Conservation (phyloP, 2,797 vertebrate genomes). For the Cirrhinus molitorella region DNA sequence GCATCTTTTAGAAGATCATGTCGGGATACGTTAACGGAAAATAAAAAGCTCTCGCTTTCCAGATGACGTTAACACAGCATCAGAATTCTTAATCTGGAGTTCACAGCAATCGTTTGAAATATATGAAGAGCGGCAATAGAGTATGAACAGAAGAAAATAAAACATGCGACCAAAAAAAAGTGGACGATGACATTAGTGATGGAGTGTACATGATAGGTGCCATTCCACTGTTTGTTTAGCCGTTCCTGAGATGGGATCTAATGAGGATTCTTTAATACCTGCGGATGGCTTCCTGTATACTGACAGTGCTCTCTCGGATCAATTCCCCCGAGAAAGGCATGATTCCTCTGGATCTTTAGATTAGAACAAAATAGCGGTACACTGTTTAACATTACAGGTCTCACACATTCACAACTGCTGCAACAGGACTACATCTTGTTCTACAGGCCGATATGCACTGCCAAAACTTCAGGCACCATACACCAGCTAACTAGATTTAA, state of each 20-base stretch:
- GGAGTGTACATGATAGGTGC: constrained; percentile 56
- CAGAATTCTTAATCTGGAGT: constrained; percentile 4
- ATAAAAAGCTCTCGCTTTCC: not conserved
- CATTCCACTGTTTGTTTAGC: constrained; percentile 54
- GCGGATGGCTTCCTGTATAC: constrained; percentile 73
- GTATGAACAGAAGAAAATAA: constrained; percentile 15
- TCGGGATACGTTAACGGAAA: not conserved
- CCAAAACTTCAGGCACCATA: constrained; percentile 14
- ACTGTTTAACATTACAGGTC: constrained; percentile 52
- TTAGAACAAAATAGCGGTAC: constrained; percentile 65
- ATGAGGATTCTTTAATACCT: constrained; percentile 73
- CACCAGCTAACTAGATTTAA: constrained; percentile 29
- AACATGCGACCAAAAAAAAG: constrained; percentile 51
- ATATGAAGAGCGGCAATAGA: constrained; percentile 15
- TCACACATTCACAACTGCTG: constrained; percentile 45
- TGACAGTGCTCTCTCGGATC: constrained; percentile 76
- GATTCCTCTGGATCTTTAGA: constrained; percentile 82
- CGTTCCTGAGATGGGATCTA: constrained; percentile 57
- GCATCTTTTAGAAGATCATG: constrained; percentile 15
- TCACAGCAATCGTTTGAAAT: constrained; percentile 27
- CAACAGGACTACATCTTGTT: constrained; percentile 26
- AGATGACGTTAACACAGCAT: constrained; percentile 16
- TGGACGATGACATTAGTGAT: constrained; percentile 47
- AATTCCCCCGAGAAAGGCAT: constrained; percentile 76
- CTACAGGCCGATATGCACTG: constrained; percentile 6